These are phyloP conservation scores for Catamblyrhynchus diadema DNA, from an alignment of 2,797 vertebrate species.

Conservation along the genomic window DNA sequence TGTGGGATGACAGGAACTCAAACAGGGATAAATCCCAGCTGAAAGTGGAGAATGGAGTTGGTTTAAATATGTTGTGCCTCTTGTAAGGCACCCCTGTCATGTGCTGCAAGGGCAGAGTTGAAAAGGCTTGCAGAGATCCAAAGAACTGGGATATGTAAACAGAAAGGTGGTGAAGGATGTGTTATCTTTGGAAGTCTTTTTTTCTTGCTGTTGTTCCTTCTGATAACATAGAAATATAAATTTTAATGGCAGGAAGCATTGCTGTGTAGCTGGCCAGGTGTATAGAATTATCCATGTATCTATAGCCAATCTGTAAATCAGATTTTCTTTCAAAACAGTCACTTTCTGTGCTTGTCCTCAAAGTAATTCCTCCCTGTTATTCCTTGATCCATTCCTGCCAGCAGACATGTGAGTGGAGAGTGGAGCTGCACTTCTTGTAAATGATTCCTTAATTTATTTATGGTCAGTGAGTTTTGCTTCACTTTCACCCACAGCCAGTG, in stretches of 20 bases:
- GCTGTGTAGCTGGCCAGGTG: no score
- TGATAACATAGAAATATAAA: accelerated
- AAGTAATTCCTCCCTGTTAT: background rate
- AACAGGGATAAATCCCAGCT: background rate
- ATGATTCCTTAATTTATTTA: background rate
- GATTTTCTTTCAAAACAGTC: background rate
- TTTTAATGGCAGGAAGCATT: background rate
- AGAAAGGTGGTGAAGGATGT: background rate
- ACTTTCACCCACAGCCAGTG: background rate
- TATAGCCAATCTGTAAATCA: background rate
- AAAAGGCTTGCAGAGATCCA: background rate
- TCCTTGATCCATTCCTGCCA: accelerated
- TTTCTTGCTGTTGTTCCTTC: background rate
- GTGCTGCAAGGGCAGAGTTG: background rate
- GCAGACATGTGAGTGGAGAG: background rate
- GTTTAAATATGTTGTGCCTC: background rate
- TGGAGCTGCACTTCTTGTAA: background rate
- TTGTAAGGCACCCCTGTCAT: background rate
- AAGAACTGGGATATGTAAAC: background rate
- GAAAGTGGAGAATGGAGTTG: background rate
- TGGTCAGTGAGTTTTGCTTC: background rate
- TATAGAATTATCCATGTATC: background rate
- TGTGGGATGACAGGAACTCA: accelerated
- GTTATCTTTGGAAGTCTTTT: background rate
- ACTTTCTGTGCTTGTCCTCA: background rate